A percentile compares a stretch with the other conserved stretches of the same genome.
phyloP scores from a whole-genome alignment of 2,888 invertebrate species.

The Tetranychus truncatus region DNA sequence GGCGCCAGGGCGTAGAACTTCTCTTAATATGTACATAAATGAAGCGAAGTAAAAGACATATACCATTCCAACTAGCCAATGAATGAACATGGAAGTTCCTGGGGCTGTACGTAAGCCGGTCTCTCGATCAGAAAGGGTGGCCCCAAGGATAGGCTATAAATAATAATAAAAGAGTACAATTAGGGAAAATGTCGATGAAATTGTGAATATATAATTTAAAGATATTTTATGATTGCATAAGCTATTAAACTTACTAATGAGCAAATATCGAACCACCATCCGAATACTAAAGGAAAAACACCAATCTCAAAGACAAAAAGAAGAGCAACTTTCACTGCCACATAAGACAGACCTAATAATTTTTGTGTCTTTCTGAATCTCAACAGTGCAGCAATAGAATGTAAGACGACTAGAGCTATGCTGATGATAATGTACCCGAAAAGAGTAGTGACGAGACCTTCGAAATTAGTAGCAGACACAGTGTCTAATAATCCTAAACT shows the following conservation, averaged over 20 bases:
- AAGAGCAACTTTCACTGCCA: slow-evolving; percentile 66
- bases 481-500: slow-evolving; percentile 46
- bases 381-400: slow-evolving; percentile 60
- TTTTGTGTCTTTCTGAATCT: slow-evolving; percentile 60
- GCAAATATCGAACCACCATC: slow-evolving; percentile 98
- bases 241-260: slow-evolving; percentile 42
- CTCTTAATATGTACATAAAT: slow-evolving; percentile 72
- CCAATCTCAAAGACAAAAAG: slow-evolving; percentile 92
- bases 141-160: slow-evolving; percentile 37
- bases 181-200: slow-evolving; percentile 19
- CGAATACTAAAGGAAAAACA: slow-evolving; percentile 83
- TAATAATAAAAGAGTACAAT: neutral
- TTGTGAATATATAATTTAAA: slow-evolving; percentile 6
- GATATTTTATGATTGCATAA: too few relatives aligned
- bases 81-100: slow-evolving; percentile 89
- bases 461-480: slow-evolving; percentile 48
- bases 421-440: slow-evolving; percentile 86
- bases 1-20: slow-evolving; percentile 86
- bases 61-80: slow-evolving; percentile 96
- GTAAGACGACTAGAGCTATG: slow-evolving; percentile 56
- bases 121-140: slow-evolving; percentile 60
- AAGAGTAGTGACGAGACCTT: slow-evolving; percentile 73
- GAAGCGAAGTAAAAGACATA: slow-evolving; percentile 98
- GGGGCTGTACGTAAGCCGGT: slow-evolving; percentile 73
- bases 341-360: slow-evolving; percentile 76